phyloP scores from a whole-genome alignment of 92 coral and sea anemone species.

The Actinostola sp. region DNA sequence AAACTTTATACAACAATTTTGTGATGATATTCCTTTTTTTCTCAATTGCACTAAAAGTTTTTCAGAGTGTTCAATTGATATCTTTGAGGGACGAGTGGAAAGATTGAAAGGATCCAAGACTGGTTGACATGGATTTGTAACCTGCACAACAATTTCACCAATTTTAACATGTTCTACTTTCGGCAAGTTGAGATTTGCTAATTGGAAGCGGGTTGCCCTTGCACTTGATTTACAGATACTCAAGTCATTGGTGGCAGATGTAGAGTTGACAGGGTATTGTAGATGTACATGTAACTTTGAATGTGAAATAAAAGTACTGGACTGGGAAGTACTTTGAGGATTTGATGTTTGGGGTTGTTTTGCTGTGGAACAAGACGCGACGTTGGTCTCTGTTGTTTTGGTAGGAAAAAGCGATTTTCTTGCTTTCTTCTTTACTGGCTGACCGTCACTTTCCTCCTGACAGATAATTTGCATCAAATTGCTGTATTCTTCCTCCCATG shows the following conservation, averaged over 20 bases:
- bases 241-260: background rate
- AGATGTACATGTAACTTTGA: background rate
- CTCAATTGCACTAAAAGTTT: background rate
- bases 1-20: background rate
- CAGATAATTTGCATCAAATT: background rate
- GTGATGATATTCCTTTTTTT: background rate
- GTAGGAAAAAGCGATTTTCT: background rate
- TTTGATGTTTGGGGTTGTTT: background rate
- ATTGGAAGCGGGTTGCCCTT: conserved; percentile 8
- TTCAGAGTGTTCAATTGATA: background rate
- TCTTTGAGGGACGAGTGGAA: background rate
- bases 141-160: background rate
- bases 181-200: conserved; percentile 13
- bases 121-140: background rate
- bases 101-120: background rate
- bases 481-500: conserved; percentile 22
- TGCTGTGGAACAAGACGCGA: too few species aligned
- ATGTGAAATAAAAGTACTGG: background rate
- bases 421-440: background rate
- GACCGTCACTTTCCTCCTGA: background rate
- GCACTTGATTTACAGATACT: conserved; percentile 8
- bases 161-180: background rate
- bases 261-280: conserved; percentile 4
- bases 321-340: background rate
- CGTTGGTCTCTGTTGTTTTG: too few species aligned